Base-by-base conservation (phyloP, 2,113 vertebrate genomes). In the human (Homo sapiens) region DNA sequence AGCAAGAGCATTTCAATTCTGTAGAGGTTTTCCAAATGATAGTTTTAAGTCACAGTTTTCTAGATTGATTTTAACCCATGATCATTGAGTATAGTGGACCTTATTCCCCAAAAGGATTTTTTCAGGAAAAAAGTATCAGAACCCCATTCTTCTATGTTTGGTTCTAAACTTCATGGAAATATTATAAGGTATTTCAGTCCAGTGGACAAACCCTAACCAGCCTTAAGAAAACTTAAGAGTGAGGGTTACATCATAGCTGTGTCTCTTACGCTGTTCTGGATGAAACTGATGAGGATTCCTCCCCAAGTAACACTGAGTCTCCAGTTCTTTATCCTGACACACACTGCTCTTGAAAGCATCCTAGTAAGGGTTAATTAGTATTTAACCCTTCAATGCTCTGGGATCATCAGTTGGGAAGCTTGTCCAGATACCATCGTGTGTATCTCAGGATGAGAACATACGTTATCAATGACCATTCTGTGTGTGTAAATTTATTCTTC, bases 81-180 rank as follows among this genome's bases (percentile, higher is more conserved):
- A 80, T 76, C 57, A n/a, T 52, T 83, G 68, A 5, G 0, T 88
- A 1, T 64, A 59, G 45, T 72, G n/a, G 78, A 43, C 55, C 23
- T 70, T 95, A 83, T 87, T 93, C 52, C 18, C 43, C 48, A 61
- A 85, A 89, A 94, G 57, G 35, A 79, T 57, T 35, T 87, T 87
- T 94, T 73, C 2, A 64, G 87, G n/a, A 66, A 90, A 68, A 93
- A 82, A 73, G 6, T 75, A 23, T 68, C 43, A 80, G 45, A 96
- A 61, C 1, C 35, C 13, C 23, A 76, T 79, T 90, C 97, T 93
- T 85, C 59, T 81, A 2, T 93, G 13, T 86, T 96, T 96, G 52
- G 17, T 89, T 96, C 38, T 85, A n/a, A 96, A 27, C 40, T 76
- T 96, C 81, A 55, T 20, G 14, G 64, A 95, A 92, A 90, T 35